Conservation (phyloP, 2,888 invertebrate genomes). For the Microplitis manilae region DNA sequence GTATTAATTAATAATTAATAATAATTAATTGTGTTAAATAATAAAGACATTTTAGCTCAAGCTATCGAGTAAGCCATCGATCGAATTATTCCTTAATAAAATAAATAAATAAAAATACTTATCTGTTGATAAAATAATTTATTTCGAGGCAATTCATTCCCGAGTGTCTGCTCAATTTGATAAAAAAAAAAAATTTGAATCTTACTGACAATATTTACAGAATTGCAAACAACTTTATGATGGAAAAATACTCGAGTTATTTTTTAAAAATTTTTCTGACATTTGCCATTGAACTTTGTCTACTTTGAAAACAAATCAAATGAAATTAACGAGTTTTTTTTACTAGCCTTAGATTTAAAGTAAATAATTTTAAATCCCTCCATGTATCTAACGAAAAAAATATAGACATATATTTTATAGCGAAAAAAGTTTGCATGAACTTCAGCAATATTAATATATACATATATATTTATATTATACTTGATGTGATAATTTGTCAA, state of each 20-base stretch:
- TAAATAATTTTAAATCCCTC: constrained; percentile 64
- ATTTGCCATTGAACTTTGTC: neutral
- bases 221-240: neutral
- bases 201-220: neutral
- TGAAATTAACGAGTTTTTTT: constrained; percentile 40
- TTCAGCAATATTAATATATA: constrained; percentile 65
- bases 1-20: neutral
- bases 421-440: constrained; percentile 65
- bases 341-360: constrained; percentile 37
- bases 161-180: constrained; percentile 19
- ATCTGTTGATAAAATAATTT: neutral
- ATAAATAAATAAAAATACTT: neutral
- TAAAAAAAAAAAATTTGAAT: constrained; percentile 7
- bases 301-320: neutral
- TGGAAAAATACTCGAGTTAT: constrained; percentile 3
- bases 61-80: neutral
- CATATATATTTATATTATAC: constrained; percentile 19
- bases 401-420: constrained; percentile 61
- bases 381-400: constrained; percentile 58
- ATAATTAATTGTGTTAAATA: neutral
- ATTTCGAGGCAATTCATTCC: neutral
- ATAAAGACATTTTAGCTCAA: neutral
- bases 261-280: neutral
- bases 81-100: neutral
- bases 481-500: constrained; percentile 34